Evolutionary conservation across 1,140 invertebrate species (phyloP).

Genomic region (Marisa cornuarietis): DNA sequence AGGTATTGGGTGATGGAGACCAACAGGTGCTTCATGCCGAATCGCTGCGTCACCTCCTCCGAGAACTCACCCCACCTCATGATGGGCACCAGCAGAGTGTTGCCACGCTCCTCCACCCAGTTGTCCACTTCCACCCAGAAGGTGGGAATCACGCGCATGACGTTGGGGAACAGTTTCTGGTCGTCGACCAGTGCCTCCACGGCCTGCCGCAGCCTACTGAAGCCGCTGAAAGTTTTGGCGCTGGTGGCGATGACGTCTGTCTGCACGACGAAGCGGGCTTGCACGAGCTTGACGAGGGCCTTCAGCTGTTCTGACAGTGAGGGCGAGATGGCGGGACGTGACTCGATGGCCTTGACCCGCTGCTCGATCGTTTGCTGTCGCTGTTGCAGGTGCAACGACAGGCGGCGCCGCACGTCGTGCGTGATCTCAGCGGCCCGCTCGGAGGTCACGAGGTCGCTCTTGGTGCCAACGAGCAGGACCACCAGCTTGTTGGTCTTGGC

Average conservation of each 20-base stretch:
- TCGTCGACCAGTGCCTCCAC: conserved; percentile 50
- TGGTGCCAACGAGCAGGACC: conserved; percentile 57
- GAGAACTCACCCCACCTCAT: conserved; percentile 50
- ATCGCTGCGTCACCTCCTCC: conserved; percentile 51
- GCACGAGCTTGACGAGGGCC: conserved; percentile 50
- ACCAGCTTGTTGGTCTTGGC: conserved; percentile 58
- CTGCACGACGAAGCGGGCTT: conserved; percentile 49
- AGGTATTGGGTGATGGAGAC: conserved; percentile 51
- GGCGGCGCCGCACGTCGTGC: conserved; percentile 36
- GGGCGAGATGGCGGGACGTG: conserved; percentile 51
- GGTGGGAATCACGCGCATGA: conserved; percentile 56
- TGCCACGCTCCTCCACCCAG: conserved; percentile 58
- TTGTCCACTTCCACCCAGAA: conserved; percentile 62
- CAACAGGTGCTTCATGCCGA: conserved; percentile 59
- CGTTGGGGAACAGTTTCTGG: conserved; percentile 53
- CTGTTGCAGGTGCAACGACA: conserved; percentile 35
- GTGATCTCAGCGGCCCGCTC: conserved; percentile 35
- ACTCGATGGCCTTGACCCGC: conserved; percentile 52
- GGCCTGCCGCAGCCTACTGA: conserved; percentile 48
- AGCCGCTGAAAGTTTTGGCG: conserved; percentile 44
- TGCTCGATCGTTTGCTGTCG: conserved; percentile 42
- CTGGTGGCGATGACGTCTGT: conserved; percentile 54
- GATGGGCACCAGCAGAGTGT: conserved; percentile 52
- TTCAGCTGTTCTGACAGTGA: conserved; percentile 60
- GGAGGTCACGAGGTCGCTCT: conserved; percentile 47